Conservation (phyloP, 2,797 vertebrate genomes). For the Enteromius paludinosus region DNA sequence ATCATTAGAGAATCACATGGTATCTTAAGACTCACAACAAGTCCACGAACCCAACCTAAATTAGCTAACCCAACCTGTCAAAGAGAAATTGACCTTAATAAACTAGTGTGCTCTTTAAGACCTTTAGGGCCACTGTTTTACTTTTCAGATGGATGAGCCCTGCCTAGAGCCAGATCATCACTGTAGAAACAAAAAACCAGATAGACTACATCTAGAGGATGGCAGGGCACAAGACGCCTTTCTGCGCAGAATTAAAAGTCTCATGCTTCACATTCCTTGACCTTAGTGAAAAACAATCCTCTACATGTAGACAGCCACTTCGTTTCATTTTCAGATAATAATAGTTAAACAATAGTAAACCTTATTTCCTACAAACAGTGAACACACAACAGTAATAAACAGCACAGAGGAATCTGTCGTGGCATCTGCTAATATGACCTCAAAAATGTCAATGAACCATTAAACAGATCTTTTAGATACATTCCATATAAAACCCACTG, state of each 20-base stretch:
- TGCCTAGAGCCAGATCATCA: neutral
- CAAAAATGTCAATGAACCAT: neutral
- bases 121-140: neutral
- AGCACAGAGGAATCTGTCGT: neutral
- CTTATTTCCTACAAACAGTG: neutral
- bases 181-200: constrained; percentile 54
- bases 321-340: constrained; percentile 2
- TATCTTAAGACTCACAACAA: neutral
- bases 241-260: neutral
- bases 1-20: neutral
- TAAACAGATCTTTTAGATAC: neutral
- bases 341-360: neutral
- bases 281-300: constrained; percentile 5
- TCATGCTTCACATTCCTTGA: constrained; percentile 57
- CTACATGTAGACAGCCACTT: neutral
- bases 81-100: neutral
- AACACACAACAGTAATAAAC: neutral
- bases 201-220: constrained; percentile 57
- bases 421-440: neutral
- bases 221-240: neutral
- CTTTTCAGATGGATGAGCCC: neutral
- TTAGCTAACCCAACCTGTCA: constrained; percentile 6
- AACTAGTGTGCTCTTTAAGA: neutral
- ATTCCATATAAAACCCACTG: neutral
- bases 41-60: neutral